Evolutionary conservation across 2,113 vertebrate species (phyloP).

Genomic region (Halcyon malimbica): DNA sequence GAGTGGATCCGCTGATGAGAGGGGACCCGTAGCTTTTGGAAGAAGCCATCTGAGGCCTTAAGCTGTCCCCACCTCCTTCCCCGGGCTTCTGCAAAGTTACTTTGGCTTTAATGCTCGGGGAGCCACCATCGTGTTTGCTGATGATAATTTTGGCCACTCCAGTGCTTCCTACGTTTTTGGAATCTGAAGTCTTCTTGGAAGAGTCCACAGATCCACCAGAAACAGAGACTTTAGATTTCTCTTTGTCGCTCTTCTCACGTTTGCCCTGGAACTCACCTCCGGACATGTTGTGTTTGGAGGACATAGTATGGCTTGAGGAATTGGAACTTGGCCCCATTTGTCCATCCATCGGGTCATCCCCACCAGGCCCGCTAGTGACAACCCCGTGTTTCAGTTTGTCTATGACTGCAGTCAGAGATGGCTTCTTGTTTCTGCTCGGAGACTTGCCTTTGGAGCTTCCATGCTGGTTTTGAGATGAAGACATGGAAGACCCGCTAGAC

Average conservation of each 20-base stretch:
- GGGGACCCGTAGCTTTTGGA: conserved; percentile 93
- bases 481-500: conserved; percentile 87
- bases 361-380: conserved; percentile 88
- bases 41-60: conserved; percentile 89
- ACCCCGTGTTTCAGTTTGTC: conserved; percentile 97
- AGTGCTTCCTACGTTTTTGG: conserved; percentile 85
- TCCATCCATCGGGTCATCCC: conserved; percentile 90
- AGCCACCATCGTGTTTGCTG: conserved; percentile 96
- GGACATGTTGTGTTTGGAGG: conserved; percentile 89
- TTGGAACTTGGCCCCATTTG: conserved; percentile 82
- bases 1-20: conserved; percentile 95
- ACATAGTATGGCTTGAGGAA: conserved; percentile 79
- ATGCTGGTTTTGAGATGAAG: conserved; percentile 81
- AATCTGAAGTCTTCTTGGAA: conserved; percentile 90
- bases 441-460: conserved; percentile 96
- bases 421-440: conserved; percentile 97
- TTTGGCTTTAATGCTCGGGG: conserved; percentile 97
- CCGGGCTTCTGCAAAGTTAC: conserved; percentile 94
- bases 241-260: conserved; percentile 94
- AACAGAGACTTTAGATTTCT: conserved; percentile 91
- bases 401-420: conserved; percentile 95
- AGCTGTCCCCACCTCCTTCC: conserved; percentile 87
- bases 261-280: conserved; percentile 89
- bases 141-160: conserved; percentile 98
- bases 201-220: conserved; percentile 84